phyloP scores from a whole-genome alignment of 2,888 invertebrate species.

The Amiota mariae region DNA sequence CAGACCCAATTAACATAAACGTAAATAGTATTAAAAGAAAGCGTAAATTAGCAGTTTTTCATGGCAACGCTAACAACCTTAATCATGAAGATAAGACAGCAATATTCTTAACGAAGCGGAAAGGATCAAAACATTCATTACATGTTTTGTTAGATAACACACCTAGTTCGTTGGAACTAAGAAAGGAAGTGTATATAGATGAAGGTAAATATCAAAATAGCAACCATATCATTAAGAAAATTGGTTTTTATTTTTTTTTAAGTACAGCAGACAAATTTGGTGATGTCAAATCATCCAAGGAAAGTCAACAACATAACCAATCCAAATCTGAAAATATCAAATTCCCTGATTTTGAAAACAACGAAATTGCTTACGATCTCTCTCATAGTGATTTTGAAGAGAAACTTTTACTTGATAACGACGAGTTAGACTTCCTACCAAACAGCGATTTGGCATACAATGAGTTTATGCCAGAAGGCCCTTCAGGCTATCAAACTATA shows the following conservation, averaged over 20 bases:
- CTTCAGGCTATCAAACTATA: slow-evolving; percentile 67
- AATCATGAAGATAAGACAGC: slow-evolving; percentile 33
- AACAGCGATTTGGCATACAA: slow-evolving; percentile 73
- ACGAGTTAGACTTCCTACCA: slow-evolving; percentile 76
- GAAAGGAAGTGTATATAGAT: slow-evolving; percentile 54
- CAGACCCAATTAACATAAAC: not conserved
- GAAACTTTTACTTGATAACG: slow-evolving; percentile 76
- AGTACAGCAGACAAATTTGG: not conserved
- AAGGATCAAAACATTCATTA: slow-evolving; percentile 70
- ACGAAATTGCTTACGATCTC: slow-evolving; percentile 38
- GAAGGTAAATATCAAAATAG: slow-evolving; percentile 44
- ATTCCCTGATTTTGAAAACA: slow-evolving; percentile 53
- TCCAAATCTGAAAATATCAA: slow-evolving; percentile 74
- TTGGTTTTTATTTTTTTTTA: not conserved
- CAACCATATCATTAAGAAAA: not conserved
- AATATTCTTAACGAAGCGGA: slow-evolving; percentile 47
- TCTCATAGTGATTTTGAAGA: slow-evolving; percentile 70
- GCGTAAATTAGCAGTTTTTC: slow-evolving; percentile 70
- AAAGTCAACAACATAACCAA: slow-evolving; percentile 30
- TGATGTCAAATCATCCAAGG: slow-evolving; percentile 47
- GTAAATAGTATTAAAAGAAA: slow-evolving; percentile 50
- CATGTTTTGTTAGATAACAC: slow-evolving; percentile 70
- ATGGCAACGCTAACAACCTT: slow-evolving; percentile 65
- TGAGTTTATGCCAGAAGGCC: slow-evolving; percentile 73
- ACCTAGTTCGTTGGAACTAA: slow-evolving; percentile 14